Evolutionary conservation across 2,113 vertebrate species (phyloP).

Genomic region (Rhabdomys dilectus): DNA sequence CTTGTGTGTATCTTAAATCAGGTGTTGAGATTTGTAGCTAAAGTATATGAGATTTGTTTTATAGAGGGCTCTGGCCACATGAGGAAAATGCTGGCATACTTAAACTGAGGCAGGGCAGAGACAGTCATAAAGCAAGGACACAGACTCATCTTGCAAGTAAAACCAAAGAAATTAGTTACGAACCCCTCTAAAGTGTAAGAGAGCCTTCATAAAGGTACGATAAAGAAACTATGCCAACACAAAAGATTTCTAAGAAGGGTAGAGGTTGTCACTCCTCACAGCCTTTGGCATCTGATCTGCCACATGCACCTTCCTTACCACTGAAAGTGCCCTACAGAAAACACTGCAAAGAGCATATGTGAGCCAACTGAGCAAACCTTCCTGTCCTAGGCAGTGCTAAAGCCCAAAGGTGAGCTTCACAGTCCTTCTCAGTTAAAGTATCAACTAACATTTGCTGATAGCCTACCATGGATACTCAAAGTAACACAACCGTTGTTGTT

Average conservation of each 20-base stretch:
- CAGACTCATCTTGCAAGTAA: neutral
- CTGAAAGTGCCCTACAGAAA: neutral
- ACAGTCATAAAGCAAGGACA: neutral
- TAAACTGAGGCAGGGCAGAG: neutral
- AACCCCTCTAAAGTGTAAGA: neutral
- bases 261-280: neutral
- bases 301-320: neutral
- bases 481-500: neutral
- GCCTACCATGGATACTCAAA: neutral
- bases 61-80: neutral
- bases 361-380: neutral
- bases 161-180: neutral
- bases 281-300: neutral
- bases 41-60: conserved; percentile 11
- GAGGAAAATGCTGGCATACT: neutral
- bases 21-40: neutral
- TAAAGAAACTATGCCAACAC: neutral
- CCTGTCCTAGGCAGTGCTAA: neutral
- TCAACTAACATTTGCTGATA: neutral
- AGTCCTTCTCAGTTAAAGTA: neutral
- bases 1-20: neutral
- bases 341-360: neutral
- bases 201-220: neutral
- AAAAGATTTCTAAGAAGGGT: neutral
- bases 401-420: neutral